Conservation (phyloP, 2,888 invertebrate genomes). For the Drosophila formosana region DNA sequence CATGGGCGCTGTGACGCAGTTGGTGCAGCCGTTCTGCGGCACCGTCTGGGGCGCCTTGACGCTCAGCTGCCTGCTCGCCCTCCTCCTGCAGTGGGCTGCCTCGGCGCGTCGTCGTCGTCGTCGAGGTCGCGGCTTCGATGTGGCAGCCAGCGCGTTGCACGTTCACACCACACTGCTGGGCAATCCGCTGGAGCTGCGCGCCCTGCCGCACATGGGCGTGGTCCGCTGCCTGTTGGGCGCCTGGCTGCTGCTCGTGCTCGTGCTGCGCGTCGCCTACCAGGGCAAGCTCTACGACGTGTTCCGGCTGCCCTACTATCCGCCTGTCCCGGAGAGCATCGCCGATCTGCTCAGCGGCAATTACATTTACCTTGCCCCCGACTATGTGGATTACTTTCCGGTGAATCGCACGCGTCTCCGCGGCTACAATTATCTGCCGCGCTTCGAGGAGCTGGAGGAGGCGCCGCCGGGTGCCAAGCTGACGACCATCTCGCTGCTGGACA, state of each 20-base stretch:
- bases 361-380: conserved; percentile 30
- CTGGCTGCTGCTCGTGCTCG: conserved; percentile 77
- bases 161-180: conserved; percentile 73
- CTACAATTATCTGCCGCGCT: conserved; percentile 16
- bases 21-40: conserved; percentile 65
- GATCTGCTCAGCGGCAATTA: conserved; percentile 63
- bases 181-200: conserved; percentile 56
- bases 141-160: conserved; percentile 52
- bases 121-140: conserved; percentile 41
- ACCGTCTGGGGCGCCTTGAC: conserved; percentile 66
- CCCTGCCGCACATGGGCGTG: conserved; percentile 49
- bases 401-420: conserved; percentile 50
- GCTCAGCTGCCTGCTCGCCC: conserved; percentile 27
- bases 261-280: conserved; percentile 82
- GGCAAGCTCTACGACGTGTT: conserved; percentile 81
- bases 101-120: conserved; percentile 6
- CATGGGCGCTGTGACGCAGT: conserved; percentile 65
- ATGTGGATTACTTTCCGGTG: conserved; percentile 63
- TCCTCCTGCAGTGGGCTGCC: conserved; percentile 40
- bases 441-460: conserved; percentile 41
- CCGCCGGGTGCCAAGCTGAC: conserved; percentile 15
- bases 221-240: conserved; percentile 33
- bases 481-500: conserved; percentile 59
- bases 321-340: conserved; percentile 59
- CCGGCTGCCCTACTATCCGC: conserved; percentile 60